Percentiles rank a stretch among this genome's conserved stretches.
Conservation (phyloP, 92 coral and sea anemone genomes). For the Zoanthus gigantus region DNA sequence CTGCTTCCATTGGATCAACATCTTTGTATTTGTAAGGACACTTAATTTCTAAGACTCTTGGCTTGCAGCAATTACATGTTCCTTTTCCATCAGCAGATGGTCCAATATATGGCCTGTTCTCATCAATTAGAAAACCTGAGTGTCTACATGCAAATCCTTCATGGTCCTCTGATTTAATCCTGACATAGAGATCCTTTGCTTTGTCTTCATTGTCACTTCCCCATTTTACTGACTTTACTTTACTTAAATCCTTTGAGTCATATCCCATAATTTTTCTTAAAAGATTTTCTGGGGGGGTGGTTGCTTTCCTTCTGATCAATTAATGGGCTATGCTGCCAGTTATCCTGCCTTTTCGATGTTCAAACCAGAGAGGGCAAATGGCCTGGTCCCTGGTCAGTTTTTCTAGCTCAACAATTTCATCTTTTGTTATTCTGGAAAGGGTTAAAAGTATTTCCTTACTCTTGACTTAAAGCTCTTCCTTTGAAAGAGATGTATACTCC, state of each 20-base stretch:
- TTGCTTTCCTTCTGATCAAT: slow-evolving; percentile 19
- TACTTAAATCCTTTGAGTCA: slow-evolving; percentile 30
- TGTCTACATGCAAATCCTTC: slow-evolving; percentile 11
- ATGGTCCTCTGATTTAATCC: slow-evolving; percentile 28
- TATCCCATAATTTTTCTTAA: slow-evolving; percentile 46
- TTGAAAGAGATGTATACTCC: slow-evolving; percentile 10
- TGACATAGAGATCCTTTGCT: slow-evolving; percentile 16
- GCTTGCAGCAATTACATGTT: slow-evolving; percentile 45
- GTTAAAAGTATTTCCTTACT: slow-evolving; percentile 11
- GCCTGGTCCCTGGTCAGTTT: slow-evolving; percentile 42
- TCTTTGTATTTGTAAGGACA: slow-evolving; percentile 49
- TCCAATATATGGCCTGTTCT: slow-evolving; percentile 34
- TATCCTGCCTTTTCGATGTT: slow-evolving; percentile 40
- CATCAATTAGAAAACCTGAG: slow-evolving; percentile 46
- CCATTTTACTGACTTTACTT: slow-evolving; percentile 26
- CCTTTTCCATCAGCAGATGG: slow-evolving; percentile 56
- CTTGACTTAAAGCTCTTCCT: background rate
- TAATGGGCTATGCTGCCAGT: slow-evolving; percentile 43
- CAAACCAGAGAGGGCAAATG: slow-evolving; percentile 46
- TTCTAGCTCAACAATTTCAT: slow-evolving; percentile 35
- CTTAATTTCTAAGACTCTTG: slow-evolving; percentile 12
- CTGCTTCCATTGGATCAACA: slow-evolving; percentile 33
- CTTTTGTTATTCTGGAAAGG: slow-evolving; percentile 29
- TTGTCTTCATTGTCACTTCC: slow-evolving; percentile 53
- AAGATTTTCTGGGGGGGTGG: slow-evolving; percentile 46